A percentile compares a stretch with the other conserved stretches of the same genome.
Conservation (phyloP, 2,797 vertebrate genomes). For the Ptychobarbus kaznakovi region DNA sequence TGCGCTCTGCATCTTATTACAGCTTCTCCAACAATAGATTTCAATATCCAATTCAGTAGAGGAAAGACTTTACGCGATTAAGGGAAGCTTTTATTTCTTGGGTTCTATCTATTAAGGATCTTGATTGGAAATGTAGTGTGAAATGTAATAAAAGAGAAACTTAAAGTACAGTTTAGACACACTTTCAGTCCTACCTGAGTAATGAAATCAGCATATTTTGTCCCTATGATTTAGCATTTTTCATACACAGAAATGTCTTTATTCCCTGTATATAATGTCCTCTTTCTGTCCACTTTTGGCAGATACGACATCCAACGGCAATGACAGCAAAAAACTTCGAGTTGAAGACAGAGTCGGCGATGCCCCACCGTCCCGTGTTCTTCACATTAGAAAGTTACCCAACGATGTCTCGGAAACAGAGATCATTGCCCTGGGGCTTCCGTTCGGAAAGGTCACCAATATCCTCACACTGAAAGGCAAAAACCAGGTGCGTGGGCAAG, state of each 20-base stretch:
- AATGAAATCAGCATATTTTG: background rate
- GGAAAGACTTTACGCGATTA: background rate
- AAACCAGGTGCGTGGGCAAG: conserved; percentile 86
- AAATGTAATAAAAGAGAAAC: conserved; percentile 12
- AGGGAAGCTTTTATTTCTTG: conserved; percentile 1
- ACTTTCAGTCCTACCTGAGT: background rate
- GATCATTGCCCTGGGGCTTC: conserved; percentile 94
- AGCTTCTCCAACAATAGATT: conserved; percentile 21
- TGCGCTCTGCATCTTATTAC: conserved; percentile 59
- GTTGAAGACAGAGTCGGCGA: conserved; percentile 89
- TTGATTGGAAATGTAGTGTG: background rate
- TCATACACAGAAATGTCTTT: background rate
- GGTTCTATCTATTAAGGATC: background rate
- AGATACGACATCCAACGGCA: conserved; percentile 90
- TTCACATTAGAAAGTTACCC: conserved; percentile 96
- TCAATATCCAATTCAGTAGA: background rate
- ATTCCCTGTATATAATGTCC: background rate
- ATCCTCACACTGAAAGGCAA: conserved; percentile 98
- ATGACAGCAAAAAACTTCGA: conserved; percentile 95
- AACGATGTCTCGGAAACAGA: conserved; percentile 95
- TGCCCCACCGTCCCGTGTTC: conserved; percentile 91
- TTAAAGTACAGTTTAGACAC: background rate
- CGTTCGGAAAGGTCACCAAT: conserved; percentile 98
- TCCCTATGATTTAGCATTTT: background rate
- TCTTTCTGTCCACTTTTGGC: conserved; percentile 9